Conservation (phyloP, 2,113 vertebrate species). For the Ibidorhyncha struthersii region DNA sequence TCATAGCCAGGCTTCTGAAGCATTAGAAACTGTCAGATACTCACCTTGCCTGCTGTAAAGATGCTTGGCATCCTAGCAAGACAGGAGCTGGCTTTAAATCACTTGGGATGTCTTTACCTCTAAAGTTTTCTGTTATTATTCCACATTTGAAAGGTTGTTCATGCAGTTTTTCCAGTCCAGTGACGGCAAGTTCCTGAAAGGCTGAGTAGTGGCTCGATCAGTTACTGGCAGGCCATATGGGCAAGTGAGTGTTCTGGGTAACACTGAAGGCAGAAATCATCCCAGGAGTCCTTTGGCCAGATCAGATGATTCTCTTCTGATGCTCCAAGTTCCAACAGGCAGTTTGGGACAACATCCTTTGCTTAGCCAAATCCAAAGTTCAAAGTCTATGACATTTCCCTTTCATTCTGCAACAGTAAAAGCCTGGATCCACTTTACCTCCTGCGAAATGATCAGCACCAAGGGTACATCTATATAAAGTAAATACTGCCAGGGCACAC, state of each 20-base stretch:
- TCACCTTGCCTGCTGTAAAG: background rate
- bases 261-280: background rate
- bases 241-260: background rate
- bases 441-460: background rate
- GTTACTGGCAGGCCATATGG: background rate
- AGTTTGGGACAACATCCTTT: background rate
- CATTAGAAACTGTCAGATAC: background rate
- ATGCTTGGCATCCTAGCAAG: background rate
- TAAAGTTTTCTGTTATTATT: background rate
- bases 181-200: background rate
- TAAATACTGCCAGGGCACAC: background rate
- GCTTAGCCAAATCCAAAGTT: background rate
- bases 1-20: background rate
- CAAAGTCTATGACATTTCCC: background rate
- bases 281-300: background rate
- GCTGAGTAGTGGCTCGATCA: background rate
- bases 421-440: background rate
- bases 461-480: background rate
- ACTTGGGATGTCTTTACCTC: background rate
- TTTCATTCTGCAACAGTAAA: background rate
- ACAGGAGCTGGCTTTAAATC: background rate
- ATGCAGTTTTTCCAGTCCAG: background rate
- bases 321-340: background rate
- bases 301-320: background rate
- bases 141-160: background rate